Evolutionary conservation across 2,888 invertebrate genomes (phyloP), one percentile per base, ranked within the genome.

Genomic region (Cecidostiba fungosa): DNA sequence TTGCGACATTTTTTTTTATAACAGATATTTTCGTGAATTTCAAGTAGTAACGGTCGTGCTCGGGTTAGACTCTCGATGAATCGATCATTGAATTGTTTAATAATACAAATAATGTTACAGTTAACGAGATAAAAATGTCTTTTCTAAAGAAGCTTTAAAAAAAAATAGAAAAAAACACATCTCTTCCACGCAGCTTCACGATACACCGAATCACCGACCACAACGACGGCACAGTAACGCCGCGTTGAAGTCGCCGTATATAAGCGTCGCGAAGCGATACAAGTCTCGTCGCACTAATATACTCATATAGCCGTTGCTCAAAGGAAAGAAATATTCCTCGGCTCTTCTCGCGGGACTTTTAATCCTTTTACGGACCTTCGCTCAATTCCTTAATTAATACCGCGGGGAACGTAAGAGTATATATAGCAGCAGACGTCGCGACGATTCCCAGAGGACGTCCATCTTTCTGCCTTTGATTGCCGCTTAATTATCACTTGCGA

Each of bases 331-430:
- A 29, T 19, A 19, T 32, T 32, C 16, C 29, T 69, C 32, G 50
- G 47, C 50, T 29, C n/a, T 12, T 47, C 81, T 54, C 81, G 43
- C 70, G 84, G 82, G 84, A 86, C 86, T 87, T 88, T 89, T 88
- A 89, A 89, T 89, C 88, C 88, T 88, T 88, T 89, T 88, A 88
- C 77, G 43, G 59, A 26, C 0, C 66, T 47, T 32, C 47, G 89
- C 89, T 92, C 92, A 92, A 92, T 92, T 90, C 90, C 90, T 90
- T 92, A 92, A 92, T 92, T 92, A 92, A 92, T 92, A 91, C 90
- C 89, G 43, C 88, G 85, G 89, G 89, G 84, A 82, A 19, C 54
- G 23, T 2, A 10, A 59, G 14, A 29, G 14, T 59, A 32, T 19
- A 29, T 36, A 62, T 10, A 32, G 26, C n/a, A 47, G 26, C 26